Base-by-base conservation (phyloP, 1,140 invertebrate species). In the Caenorhabditis brenneri region DNA sequence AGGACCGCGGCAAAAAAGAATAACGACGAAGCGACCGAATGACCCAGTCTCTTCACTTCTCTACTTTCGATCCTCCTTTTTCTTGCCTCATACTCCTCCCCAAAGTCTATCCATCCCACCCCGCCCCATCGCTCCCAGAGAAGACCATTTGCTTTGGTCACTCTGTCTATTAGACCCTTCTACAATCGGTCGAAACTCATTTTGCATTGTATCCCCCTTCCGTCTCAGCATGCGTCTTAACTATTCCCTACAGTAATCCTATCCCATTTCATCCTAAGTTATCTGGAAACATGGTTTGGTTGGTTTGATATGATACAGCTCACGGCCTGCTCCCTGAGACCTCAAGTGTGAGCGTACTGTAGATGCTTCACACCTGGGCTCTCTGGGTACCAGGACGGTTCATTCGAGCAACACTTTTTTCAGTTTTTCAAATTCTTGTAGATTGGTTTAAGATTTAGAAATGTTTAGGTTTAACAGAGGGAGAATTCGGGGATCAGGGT, bases 1-100 rank as follows among this genome's bases (percentile, higher is more conserved):
- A n/a, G 36, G 36, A 46, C 65, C n/a, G 65, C 65, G 36, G 65
- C 65, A 74, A 46, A 74, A 74, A 74, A 39, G 65, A 74, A 74
- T 74, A 74, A 74, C 65, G 65, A 74, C 65, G 65, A 74, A 74
- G 65, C 65, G 65, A 46, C 65, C 65, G 65, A 74, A 74, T 74
- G 65, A 74, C 65, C 65, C 65, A 74, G 65, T 74, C 65, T 74
- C 65, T 74, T 74, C 65, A 74, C 65, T 74, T 74, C 65, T 24
- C 65, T 74, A 74, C 65, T 74, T 74, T 74, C 65, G 65, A 74
- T 74, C 65, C 65, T 74, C 65, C 65, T 74, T 31, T 29, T 74
- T 74, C 65, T 74, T n/a, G n/a, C n/a, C n/a, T n/a, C n/a, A n/a
- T n/a, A 74, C 65, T 74, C 65, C 65, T 74, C 65, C 65, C 65